phyloP scores from a whole-genome alignment of 2,797 vertebrate species.

The Xenops minutus region DNA sequence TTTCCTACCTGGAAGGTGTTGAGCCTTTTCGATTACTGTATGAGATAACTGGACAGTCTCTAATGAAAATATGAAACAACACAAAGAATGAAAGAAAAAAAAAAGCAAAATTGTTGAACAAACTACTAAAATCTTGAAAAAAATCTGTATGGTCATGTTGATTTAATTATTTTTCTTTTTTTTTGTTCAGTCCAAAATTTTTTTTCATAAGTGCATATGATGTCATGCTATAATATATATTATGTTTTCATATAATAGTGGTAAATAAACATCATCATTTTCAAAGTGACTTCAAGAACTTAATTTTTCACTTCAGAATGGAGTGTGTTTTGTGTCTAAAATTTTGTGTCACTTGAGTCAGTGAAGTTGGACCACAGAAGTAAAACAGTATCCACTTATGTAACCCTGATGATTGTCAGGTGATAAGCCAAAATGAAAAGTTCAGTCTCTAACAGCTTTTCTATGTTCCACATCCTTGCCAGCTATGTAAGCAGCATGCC shows the following conservation, averaged over 20 bases:
- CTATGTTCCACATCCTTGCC: neutral
- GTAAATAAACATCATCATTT: neutral
- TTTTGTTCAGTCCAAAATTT: neutral
- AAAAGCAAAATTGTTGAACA: neutral
- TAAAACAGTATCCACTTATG: neutral
- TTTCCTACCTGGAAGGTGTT: neutral
- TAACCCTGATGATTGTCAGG: neutral
- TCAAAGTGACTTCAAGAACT: neutral
- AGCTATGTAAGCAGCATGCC: neutral
- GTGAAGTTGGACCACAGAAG: neutral
- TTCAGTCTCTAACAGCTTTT: slow-evolving; percentile 1
- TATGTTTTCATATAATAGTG: neutral
- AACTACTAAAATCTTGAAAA: neutral
- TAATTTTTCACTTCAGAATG: neutral
- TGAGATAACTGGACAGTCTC: neutral
- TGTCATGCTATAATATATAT: neutral
- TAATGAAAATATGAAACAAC: neutral
- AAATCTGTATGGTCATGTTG: neutral
- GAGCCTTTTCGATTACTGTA: neutral
- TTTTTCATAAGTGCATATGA: fast-evolving
- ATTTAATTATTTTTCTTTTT: fast-evolving
- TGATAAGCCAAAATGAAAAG: neutral
- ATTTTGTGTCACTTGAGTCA: neutral
- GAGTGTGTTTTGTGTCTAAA: neutral
- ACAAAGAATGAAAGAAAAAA: neutral